phyloP scores from a whole-genome alignment of 2,113 vertebrate species.

The Acanthochromis polyacanthus region DNA sequence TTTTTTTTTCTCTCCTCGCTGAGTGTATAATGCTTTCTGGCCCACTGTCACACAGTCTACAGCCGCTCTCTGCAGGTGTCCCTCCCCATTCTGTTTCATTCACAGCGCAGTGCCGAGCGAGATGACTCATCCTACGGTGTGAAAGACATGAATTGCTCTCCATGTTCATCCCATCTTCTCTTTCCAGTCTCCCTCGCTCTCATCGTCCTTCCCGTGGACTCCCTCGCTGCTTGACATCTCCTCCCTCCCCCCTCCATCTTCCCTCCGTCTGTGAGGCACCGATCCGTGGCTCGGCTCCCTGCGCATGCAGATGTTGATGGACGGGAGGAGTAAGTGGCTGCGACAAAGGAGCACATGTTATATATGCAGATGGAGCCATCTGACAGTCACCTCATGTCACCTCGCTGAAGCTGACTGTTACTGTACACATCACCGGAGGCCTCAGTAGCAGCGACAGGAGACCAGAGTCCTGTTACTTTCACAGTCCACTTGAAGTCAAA shows the following conservation, averaged over 20 bases:
- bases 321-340: slow-evolving; percentile 63
- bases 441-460: neutral
- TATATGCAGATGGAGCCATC: slow-evolving; percentile 54
- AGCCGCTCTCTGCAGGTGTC: slow-evolving; percentile 51
- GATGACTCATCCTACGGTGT: slow-evolving; percentile 80
- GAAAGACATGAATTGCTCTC: slow-evolving; percentile 58
- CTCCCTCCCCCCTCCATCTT: accelerated
- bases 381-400: slow-evolving; percentile 65
- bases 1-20: neutral
- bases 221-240: neutral
- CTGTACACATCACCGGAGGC: slow-evolving; percentile 46
- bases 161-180: slow-evolving; percentile 34
- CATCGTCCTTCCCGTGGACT: slow-evolving; percentile 25
- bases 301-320: slow-evolving; percentile 56
- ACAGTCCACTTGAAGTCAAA: neutral
- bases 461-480: neutral
- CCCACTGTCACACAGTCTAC: slow-evolving; percentile 21
- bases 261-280: slow-evolving; percentile 19
- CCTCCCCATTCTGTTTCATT: slow-evolving; percentile 65
- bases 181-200: slow-evolving; percentile 29
- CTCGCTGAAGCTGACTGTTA: slow-evolving; percentile 26
- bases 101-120: slow-evolving; percentile 64
- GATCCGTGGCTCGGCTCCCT: slow-evolving; percentile 47
- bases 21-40: slow-evolving; percentile 28
- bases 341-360: slow-evolving; percentile 68